These are phyloP conservation scores for Danio tinwini DNA, from an alignment of 2,797 vertebrate species.

Conservation along the genomic window DNA sequence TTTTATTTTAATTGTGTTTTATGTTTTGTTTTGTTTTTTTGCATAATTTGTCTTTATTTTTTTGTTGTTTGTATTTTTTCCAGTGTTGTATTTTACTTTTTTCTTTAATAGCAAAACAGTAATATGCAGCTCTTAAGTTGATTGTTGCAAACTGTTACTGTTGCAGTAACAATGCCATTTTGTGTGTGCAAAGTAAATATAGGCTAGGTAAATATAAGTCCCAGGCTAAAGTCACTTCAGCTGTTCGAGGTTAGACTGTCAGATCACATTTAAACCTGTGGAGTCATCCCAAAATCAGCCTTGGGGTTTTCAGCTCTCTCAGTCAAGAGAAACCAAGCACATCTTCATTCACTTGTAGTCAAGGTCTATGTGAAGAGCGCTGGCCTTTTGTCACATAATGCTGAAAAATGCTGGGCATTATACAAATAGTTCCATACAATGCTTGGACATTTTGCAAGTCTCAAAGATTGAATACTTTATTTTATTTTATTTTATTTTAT, in stretches of 20 bases:
- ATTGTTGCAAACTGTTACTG: too few species aligned
- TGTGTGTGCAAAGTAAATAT: slow-evolving; percentile 37
- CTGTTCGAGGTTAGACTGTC: slow-evolving; percentile 5
- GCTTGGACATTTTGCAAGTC: too few species aligned
- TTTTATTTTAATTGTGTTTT: too few species aligned
- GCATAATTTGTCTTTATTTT: too few species aligned
- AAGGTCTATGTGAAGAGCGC: slow-evolving; percentile 15
- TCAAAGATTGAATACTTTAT: too few species aligned
- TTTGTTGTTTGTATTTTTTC: too few species aligned
- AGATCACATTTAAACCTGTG: slow-evolving; percentile 19
- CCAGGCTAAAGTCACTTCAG: slow-evolving; percentile 10
- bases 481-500: too few species aligned
- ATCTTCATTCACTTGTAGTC: slow-evolving; percentile 31
- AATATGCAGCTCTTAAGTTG: too few species aligned
- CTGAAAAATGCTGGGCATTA: slow-evolving; percentile 21
- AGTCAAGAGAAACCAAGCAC: slow-evolving; percentile 18
- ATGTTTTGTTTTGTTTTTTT: too few species aligned
- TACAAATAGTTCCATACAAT: slow-evolving; percentile 39
- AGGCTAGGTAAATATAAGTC: slow-evolving; percentile 28
- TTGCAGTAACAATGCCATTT: too few species aligned
- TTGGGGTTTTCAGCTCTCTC: slow-evolving; percentile 12
- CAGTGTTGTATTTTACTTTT: too few species aligned
- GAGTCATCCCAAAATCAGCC: neutral
- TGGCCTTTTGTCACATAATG: slow-evolving; percentile 23
- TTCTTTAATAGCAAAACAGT: too few species aligned